Percentiles rank a stretch among this genome's conserved stretches.
Conservation (phyloP, 2,888 invertebrate genomes). For the Acrobasis repandana region DNA sequence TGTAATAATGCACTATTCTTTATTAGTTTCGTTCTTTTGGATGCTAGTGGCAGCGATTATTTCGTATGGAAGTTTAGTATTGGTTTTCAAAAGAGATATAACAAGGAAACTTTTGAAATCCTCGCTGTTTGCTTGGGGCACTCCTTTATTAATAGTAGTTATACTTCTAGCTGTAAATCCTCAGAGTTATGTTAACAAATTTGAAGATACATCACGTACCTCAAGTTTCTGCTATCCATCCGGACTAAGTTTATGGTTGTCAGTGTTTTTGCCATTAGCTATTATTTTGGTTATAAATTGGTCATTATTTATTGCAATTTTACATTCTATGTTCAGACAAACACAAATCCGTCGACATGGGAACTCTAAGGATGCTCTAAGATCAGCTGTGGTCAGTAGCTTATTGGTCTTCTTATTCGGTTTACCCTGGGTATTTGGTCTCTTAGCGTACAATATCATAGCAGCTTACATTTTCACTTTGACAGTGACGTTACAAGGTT, state of each 20-base stretch:
- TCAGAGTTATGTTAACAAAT: conserved; percentile 47
- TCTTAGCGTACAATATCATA: conserved; percentile 70
- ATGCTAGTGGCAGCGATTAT: conserved; percentile 84
- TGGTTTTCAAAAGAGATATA: conserved; percentile 74
- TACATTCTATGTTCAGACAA: conserved; percentile 51
- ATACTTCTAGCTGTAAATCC: conserved; percentile 47
- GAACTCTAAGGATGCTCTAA: conserved; percentile 51
- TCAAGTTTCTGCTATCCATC: conserved; percentile 62
- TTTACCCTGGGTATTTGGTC: conserved; percentile 84
- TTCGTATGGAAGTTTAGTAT: conserved; percentile 83
- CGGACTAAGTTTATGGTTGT: conserved; percentile 62
- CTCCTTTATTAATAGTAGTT: conserved; percentile 61
- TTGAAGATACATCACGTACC: conserved; percentile 38
- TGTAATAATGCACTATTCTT: conserved; percentile 80
- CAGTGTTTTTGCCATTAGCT: conserved; percentile 63
- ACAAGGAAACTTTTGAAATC: conserved; percentile 78
- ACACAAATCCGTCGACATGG: conserved; percentile 50
- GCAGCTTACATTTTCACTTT: conserved; percentile 82
- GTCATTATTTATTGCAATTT: conserved; percentile 66
- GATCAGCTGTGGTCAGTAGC: conserved; percentile 83
- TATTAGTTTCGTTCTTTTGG: conserved; percentile 84
- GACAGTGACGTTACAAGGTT: conserved; percentile 82
- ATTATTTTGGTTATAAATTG: conserved; percentile 65
- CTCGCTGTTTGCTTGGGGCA: conserved; percentile 79
- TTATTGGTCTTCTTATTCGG: conserved; percentile 84